phyloP scores from a whole-genome alignment of 1,140 invertebrate genomes.

The Bombus superbus region DNA sequence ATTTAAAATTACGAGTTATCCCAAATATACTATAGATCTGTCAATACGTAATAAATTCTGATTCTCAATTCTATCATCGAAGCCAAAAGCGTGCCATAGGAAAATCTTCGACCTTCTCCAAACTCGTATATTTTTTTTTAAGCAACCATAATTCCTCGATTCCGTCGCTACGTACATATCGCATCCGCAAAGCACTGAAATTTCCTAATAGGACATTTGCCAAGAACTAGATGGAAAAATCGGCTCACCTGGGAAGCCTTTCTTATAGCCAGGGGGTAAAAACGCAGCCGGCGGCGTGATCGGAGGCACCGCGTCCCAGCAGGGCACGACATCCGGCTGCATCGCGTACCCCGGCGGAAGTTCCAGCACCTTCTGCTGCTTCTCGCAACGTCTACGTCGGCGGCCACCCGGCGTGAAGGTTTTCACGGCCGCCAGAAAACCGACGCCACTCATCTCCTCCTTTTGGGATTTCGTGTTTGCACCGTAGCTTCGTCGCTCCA shows the following conservation, averaged over 20 bases:
- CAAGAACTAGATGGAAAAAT: background rate
- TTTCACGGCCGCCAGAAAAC: constrained; percentile 85
- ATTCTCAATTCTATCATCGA: background rate
- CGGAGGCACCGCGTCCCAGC: constrained; percentile 84
- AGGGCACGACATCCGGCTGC: constrained; percentile 84
- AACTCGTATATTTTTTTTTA: background rate
- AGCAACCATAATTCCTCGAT: no score
- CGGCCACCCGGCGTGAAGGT: constrained; percentile 86
- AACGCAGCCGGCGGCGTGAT: constrained; percentile 88
- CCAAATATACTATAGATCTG: background rate
- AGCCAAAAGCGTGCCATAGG: background rate
- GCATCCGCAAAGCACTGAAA: no score
- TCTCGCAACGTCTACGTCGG: constrained; percentile 85
- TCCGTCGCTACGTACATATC: no score
- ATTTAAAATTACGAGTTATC: no score
- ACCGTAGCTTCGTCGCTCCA: background rate
- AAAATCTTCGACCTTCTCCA: background rate
- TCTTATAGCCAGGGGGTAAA: constrained; percentile 84
- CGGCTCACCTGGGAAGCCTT: constrained; percentile 80
- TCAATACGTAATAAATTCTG: background rate
- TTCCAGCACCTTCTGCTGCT: constrained; percentile 84
- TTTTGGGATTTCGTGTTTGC: constrained; percentile 51
- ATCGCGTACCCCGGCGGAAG: constrained; percentile 82
- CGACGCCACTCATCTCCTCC: constrained; percentile 84
- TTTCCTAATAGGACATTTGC: no score